Evolutionary conservation across 2,797 vertebrate species (phyloP).

Genomic region (Manis crassicaudata): DNA sequence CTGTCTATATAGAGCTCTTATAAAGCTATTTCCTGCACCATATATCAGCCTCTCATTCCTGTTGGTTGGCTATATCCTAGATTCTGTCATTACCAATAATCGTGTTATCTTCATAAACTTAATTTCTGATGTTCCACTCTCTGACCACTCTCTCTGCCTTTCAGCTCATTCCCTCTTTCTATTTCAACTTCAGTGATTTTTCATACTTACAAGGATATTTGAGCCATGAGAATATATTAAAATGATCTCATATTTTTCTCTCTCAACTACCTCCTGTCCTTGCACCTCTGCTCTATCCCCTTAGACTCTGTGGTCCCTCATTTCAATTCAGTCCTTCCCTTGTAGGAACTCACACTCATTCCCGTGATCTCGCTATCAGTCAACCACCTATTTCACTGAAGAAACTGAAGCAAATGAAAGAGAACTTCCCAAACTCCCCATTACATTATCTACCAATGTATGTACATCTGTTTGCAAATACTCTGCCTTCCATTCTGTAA

Average conservation of each 20-base stretch:
- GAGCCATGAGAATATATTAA: neutral
- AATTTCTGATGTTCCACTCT: neutral
- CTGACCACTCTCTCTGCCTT: neutral
- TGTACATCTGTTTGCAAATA: neutral
- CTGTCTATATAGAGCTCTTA: neutral
- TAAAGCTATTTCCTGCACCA: neutral
- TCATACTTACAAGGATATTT: neutral
- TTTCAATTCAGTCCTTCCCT: neutral
- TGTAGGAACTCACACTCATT: neutral
- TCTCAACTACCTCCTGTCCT: neutral
- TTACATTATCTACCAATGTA: neutral
- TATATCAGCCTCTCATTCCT: neutral
- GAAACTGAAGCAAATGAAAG: neutral
- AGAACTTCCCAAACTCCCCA: neutral
- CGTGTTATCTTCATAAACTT: neutral
- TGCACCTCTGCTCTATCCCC: neutral
- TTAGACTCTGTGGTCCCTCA: neutral
- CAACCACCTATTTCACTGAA: neutral
- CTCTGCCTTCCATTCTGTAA: neutral
- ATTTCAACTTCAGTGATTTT: neutral
- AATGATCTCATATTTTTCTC: neutral
- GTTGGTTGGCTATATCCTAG: neutral
- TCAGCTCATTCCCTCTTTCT: neutral
- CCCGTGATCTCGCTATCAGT: neutral
- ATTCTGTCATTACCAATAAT: neutral